Percentiles rank a stretch among this genome's conserved stretches.
phyloP scores from a whole-genome alignment of 2,888 invertebrate genomes.

The Agrochola lota region DNA sequence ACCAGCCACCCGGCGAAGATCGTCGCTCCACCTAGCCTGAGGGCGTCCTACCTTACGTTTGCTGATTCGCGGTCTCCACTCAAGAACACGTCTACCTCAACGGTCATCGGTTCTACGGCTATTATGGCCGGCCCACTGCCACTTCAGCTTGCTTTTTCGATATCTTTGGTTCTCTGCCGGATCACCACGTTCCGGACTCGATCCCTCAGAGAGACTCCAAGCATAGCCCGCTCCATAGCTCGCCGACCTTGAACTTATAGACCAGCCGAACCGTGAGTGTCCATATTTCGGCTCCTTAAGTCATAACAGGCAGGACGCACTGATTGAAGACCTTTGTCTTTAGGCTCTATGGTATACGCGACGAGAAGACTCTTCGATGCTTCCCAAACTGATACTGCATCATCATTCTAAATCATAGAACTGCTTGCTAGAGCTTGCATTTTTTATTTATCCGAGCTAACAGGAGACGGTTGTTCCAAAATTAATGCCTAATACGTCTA shows the following conservation, averaged over 20 bases:
- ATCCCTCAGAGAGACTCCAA: neutral
- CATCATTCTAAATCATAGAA: too few species aligned
- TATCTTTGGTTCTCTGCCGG: neutral
- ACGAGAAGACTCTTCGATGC: too few species aligned
- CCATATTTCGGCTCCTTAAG: neutral
- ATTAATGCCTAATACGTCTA: neutral
- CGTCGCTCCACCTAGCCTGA: too few species aligned
- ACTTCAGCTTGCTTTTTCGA: neutral
- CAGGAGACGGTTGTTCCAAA: neutral
- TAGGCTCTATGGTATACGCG: too few species aligned
- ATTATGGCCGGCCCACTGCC: neutral
- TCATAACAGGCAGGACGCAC: neutral
- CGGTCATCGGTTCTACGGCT: neutral
- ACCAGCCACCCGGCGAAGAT: too few species aligned
- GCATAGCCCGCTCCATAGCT: too few species aligned
- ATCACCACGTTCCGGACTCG: neutral
- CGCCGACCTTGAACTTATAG: too few species aligned
- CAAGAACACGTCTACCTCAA: too few species aligned
- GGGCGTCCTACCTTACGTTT: too few species aligned
- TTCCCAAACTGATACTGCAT: too few species aligned
- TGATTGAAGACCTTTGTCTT: neutral
- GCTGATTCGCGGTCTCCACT: too few species aligned
- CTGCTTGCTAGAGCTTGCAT: neutral
- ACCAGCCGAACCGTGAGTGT: too few species aligned
- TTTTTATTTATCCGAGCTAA: neutral